Percentiles rank a stretch among this genome's conserved stretches.
Evolutionary conservation across 1,140 invertebrate species (phyloP).

Genomic region (Cotesia chilonis): DNA sequence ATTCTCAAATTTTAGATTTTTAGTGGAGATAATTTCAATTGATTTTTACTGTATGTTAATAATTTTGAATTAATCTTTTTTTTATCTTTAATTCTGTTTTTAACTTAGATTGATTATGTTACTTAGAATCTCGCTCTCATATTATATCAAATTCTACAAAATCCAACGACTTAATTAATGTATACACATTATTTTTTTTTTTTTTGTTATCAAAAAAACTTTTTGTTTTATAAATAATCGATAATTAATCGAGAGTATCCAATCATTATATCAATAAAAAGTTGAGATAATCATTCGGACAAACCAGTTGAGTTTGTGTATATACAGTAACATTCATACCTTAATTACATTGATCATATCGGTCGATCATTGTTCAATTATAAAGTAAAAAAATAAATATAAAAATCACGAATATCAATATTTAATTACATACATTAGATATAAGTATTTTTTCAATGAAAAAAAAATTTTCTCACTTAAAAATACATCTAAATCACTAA

Average conservation of each 20-base stretch:
- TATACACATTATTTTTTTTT: neutral
- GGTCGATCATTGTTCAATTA: neutral
- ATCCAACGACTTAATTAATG: too few species aligned
- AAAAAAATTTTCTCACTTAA: neutral
- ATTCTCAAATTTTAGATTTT: too few species aligned
- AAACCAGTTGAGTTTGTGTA: slow-evolving; percentile 7
- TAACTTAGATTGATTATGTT: too few species aligned
- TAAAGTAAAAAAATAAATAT: neutral
- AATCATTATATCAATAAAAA: slow-evolving; percentile 27
- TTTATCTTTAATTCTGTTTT: too few species aligned
- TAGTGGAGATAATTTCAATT: too few species aligned
- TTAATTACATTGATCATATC: slow-evolving; percentile 32
- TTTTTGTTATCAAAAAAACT: slow-evolving; percentile 6
- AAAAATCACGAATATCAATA: neutral
- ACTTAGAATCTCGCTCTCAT: too few species aligned
- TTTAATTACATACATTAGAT: too few species aligned
- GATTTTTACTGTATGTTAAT: too few species aligned
- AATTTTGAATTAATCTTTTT: too few species aligned
- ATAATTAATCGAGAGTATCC: slow-evolving; percentile 32
- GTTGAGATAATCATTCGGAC: slow-evolving; percentile 14
- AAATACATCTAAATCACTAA: slow-evolving; percentile 19
- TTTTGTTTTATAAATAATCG: slow-evolving; percentile 26
- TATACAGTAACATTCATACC: slow-evolving; percentile 12
- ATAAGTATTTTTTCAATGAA: neutral
- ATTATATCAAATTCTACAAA: too few species aligned